A percentile compares a stretch with the other conserved stretches of the same genome.
Evolutionary conservation across 2,797 vertebrate genomes (phyloP).

Genomic region (Hydrophis major): DNA sequence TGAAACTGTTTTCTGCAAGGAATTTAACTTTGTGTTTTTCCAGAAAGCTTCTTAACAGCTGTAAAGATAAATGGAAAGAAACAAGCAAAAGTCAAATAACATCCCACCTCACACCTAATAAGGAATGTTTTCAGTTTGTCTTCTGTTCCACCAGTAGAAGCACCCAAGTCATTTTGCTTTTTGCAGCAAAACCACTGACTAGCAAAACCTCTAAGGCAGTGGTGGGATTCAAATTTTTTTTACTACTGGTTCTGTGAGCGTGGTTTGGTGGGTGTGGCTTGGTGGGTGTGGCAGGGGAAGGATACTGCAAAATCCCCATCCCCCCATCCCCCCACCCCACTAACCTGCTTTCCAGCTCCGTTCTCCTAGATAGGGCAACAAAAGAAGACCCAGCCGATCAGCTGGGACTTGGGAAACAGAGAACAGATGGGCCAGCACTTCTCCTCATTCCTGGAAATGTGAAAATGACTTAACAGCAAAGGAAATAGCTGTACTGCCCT

Average conservation of each 20-base stretch:
- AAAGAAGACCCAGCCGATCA: too few species aligned
- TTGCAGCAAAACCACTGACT: neutral
- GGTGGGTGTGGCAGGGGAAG: too few species aligned
- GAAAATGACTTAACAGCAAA: neutral
- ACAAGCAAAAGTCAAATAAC: conserved; percentile 33
- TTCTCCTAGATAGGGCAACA: too few species aligned
- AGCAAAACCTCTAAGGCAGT: neutral
- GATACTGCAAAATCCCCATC: too few species aligned
- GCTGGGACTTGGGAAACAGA: too few species aligned
- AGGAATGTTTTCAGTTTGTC: conserved; percentile 9
- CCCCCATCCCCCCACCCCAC: too few species aligned
- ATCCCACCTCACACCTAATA: conserved; percentile 20
- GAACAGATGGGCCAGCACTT: neutral
- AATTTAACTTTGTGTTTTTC: conserved; percentile 33
- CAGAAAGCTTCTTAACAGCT: conserved; percentile 28
- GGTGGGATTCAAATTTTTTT: too few species aligned
- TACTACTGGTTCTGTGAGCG: fast-evolving
- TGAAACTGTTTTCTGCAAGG: neutral
- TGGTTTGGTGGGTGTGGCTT: too few species aligned
- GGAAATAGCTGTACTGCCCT: neutral
- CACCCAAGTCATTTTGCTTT: neutral
- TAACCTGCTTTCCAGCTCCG: too few species aligned
- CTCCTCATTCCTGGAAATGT: neutral
- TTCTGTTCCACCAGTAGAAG: neutral
- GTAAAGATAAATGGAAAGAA: conserved; percentile 27